Percentiles rank a stretch among this genome's conserved stretches.
Conservation (phyloP, 2,797 vertebrate species). For the Florisuga fusca region DNA sequence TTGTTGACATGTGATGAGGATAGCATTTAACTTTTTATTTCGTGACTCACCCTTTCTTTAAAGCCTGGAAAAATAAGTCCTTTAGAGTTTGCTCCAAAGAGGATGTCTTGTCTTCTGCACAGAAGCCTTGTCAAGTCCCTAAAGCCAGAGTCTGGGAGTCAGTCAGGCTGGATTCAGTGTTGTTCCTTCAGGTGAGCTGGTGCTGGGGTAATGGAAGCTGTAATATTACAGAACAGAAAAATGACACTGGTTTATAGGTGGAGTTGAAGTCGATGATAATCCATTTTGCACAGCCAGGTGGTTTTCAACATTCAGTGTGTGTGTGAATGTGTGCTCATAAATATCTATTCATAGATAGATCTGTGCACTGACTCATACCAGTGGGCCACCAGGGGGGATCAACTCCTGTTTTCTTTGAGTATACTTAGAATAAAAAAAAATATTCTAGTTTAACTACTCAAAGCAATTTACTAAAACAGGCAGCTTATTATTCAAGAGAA, state of each 20-base stretch:
- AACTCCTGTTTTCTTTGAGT: not conserved
- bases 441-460: not conserved
- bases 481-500: not conserved
- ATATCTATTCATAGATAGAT: too few species aligned
- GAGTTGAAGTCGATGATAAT: not conserved
- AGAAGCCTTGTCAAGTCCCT: not conserved
- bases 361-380: not conserved
- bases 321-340: not conserved
- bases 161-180: not conserved
- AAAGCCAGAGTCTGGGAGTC: not conserved
- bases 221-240: not conserved
- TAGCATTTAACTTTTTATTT: not conserved
- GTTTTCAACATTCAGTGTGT: not conserved
- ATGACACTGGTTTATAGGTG: not conserved
- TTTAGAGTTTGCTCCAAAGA: not conserved
- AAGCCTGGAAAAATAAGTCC: not conserved
- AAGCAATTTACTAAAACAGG: not conserved
- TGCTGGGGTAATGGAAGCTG: fast-evolving
- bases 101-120: not conserved
- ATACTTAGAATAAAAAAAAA: too few species aligned
- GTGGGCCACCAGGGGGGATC: too few species aligned
- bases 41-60: not conserved
- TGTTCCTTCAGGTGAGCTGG: not conserved
- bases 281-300: not conserved
- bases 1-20: not conserved